Conservation (phyloP, 1,140 invertebrate species). For the Drosophila simulans region DNA sequence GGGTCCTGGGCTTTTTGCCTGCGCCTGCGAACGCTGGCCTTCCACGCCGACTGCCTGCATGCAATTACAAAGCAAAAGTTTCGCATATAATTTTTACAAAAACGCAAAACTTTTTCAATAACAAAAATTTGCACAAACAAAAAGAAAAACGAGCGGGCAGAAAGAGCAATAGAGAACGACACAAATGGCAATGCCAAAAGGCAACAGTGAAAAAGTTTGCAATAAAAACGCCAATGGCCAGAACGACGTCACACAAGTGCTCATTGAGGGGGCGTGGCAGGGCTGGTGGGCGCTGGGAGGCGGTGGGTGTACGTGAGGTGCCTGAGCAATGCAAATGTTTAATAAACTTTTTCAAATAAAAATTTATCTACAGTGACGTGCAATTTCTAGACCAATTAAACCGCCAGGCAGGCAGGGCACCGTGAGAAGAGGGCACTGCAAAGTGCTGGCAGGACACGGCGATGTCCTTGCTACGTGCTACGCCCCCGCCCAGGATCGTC, state of each 20-base stretch:
- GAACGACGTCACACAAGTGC: constrained; percentile 55
- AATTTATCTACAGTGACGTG: constrained; percentile 81
- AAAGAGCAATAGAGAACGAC: constrained; percentile 21
- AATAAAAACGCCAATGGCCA: constrained; percentile 76
- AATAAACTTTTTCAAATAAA: constrained; percentile 83
- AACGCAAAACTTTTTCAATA: constrained; percentile 79
- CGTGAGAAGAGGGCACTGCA: neutral
- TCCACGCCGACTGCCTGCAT: constrained; percentile 49
- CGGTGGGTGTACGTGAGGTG: constrained; percentile 64
- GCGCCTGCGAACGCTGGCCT: neutral
- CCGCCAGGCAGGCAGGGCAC: constrained; percentile 32
- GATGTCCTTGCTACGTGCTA: constrained; percentile 23
- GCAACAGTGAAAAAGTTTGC: constrained; percentile 71
- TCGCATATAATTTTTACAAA: constrained; percentile 71
- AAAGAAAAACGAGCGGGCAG: constrained; percentile 12
- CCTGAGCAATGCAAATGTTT: constrained; percentile 76
- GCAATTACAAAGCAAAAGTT: constrained; percentile 81
- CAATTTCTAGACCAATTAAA: constrained; percentile 82
- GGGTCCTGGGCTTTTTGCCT: neutral
- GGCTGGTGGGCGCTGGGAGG: neutral
- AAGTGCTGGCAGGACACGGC: constrained; percentile 6
- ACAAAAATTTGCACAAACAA: constrained; percentile 61
- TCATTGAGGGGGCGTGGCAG: neutral
- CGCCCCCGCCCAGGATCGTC: constrained; percentile 20
- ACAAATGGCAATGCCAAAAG: constrained; percentile 61